phyloP scores from a whole-genome alignment of 1,140 invertebrate species.

The Wasmannia auropunctata region DNA sequence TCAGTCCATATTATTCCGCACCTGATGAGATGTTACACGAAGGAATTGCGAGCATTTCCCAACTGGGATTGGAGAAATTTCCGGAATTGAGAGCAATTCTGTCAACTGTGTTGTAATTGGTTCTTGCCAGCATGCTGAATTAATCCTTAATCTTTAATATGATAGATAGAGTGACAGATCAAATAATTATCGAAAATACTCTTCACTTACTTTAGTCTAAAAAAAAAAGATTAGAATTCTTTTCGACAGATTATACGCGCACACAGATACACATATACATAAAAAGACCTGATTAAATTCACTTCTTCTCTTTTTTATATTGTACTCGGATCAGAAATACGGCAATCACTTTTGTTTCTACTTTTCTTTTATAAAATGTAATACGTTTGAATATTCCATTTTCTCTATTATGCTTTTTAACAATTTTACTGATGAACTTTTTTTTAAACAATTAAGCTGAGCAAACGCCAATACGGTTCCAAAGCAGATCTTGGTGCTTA shows the following conservation, averaged over 20 bases:
- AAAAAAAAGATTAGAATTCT: neutral
- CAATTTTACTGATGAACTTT: neutral
- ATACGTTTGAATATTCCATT: neutral
- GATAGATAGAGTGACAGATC: neutral
- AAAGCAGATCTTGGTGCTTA: too few relatives aligned
- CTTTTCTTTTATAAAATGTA: neutral
- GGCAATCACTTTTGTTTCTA: neutral
- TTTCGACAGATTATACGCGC: neutral
- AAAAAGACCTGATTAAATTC: neutral
- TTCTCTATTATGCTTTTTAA: neutral
- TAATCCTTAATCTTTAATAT: slow-evolving; percentile 8
- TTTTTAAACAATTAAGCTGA: too few relatives aligned
- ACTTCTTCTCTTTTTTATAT: neutral
- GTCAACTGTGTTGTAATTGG: slow-evolving; percentile 34
- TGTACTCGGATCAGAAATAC: neutral
- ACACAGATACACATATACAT: neutral
- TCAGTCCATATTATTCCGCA: slow-evolving; percentile 27
- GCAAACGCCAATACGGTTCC: too few relatives aligned
- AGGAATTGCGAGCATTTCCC: slow-evolving; percentile 52
- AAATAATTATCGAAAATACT: neutral
- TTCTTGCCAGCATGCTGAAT: slow-evolving; percentile 4
- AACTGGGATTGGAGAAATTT: slow-evolving; percentile 53
- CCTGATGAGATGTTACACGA: slow-evolving; percentile 41
- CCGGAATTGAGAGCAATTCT: slow-evolving; percentile 41
- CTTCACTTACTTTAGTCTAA: neutral